A percentile compares a stretch with the other conserved stretches of the same genome.
Conservation (phyloP, 2,113 vertebrate species). For the Hystrix brachyura region DNA sequence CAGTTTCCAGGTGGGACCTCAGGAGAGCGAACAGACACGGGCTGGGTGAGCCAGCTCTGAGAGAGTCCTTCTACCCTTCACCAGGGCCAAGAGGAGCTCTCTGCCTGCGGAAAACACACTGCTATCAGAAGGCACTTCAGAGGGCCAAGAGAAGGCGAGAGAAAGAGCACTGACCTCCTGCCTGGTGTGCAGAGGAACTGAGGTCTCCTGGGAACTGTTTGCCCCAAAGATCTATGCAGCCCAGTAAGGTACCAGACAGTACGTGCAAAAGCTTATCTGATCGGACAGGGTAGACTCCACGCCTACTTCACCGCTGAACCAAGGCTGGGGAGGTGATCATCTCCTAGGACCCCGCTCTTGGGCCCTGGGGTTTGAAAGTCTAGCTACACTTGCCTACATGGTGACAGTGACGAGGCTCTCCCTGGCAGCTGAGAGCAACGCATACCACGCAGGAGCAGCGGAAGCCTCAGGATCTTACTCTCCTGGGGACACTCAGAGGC, state of each 20-base stretch:
- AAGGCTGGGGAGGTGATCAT: not conserved
- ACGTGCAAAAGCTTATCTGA: constrained; percentile 25
- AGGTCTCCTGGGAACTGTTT: constrained; percentile 20
- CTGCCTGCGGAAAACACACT: not conserved
- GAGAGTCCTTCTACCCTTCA: not conserved
- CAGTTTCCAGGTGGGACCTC: not conserved
- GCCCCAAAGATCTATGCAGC: not conserved
- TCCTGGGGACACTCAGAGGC: not conserved
- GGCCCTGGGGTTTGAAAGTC: not conserved
- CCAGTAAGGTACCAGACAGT: not conserved
- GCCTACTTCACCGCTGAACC: not conserved
- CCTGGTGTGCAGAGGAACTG: not conserved
- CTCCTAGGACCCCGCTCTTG: accelerated
- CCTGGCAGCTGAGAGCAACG: not conserved
- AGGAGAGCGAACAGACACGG: not conserved
- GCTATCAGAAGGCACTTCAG: not conserved
- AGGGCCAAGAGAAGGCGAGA: not conserved
- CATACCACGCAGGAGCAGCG: not conserved
- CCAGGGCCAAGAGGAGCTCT: not conserved
- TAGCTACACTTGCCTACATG: not conserved
- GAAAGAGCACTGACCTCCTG: not conserved
- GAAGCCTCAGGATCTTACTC: not conserved
- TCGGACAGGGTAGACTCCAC: not conserved
- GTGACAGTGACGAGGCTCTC: not conserved
- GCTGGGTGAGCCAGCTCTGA: not conserved